These are phyloP conservation scores for Chaetophractus vellerosus DNA, from an alignment of 2,797 vertebrate genomes.

Conservation along the genomic window DNA sequence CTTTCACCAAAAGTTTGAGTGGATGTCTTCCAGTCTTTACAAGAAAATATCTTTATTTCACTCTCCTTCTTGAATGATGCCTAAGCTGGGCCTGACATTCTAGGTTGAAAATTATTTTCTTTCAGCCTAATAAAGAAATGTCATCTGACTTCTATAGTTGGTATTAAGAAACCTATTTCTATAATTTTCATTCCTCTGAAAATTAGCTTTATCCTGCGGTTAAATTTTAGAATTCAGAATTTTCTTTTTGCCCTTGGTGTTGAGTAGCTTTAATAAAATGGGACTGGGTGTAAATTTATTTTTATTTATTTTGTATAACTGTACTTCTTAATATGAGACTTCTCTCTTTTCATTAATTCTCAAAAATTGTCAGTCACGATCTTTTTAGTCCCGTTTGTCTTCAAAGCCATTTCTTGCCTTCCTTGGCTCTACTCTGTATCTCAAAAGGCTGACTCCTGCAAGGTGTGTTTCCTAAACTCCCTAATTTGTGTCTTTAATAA, in stretches of 20 bases:
- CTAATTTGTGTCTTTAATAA: constrained; percentile 12
- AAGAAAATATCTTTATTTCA: neutral
- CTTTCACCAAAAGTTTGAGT: neutral
- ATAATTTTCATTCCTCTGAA: constrained; percentile 30
- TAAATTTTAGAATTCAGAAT: neutral
- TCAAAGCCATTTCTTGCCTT: neutral
- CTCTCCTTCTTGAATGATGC: neutral
- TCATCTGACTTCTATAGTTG: neutral
- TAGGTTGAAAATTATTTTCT: constrained; percentile 13
- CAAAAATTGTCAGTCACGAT: neutral
- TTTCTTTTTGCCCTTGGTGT: neutral
- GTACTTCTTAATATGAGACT: neutral
- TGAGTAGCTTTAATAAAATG: constrained; percentile 14
- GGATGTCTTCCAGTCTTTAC: neutral
- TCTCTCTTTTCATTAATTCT: constrained; percentile 38
- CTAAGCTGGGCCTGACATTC: neutral
- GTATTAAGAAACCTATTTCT: constrained; percentile 18
- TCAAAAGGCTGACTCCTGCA: neutral
- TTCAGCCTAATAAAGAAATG: neutral
- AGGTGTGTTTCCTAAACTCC: neutral
- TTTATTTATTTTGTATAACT: constrained; percentile 17
- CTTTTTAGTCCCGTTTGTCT: neutral
- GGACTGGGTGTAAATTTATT: neutral
- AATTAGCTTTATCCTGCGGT: neutral
- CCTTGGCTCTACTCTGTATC: neutral